Base-by-base conservation (phyloP, 35 echinoderm and acorn worm species). In the Apostichopus parvimensis region DNA sequence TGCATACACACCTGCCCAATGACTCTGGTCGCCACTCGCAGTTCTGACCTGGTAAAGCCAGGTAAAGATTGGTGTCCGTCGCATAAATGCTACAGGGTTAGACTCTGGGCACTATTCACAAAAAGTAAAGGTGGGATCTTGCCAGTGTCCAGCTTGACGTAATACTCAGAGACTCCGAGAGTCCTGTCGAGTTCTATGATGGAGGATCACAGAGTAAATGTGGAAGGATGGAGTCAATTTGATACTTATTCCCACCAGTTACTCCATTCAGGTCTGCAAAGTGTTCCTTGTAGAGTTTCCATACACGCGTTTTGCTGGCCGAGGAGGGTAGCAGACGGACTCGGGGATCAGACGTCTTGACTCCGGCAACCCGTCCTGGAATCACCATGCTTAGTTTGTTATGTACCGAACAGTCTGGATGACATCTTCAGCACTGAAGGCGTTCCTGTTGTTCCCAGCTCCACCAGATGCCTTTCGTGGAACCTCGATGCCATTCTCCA, bases 321-420 rank as follows among this genome's bases (percentile, higher is more conserved):
- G 24, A 79, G 28, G 79, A 94, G 15, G 93, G 93, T 24, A 91
- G 57, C 12, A 94, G 93, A 25, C 93, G 78, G 8, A 91, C 89
- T 56, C 93, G 62, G 8, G 88, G 88, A 52, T 94, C 93, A 0
- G 93, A 54, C 64, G 76, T 92, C 56, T 94, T 94, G 2, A 92
- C 80, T 17, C 88, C 57, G 15, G 73, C 53, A 9, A 94, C 56
- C 9, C 93, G 88, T 14, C 88, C 93, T 60, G 93, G 89, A 13
- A 94, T 91, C 8, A 94, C 93, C 28, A 94, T 79, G 8, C 79
- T 60, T 94, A 91, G 26, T 86, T 91, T 5, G 58, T 61, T n/a
- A 92, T 94, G 56, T 82, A 94, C 1, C 56, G 80, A 5, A 94
- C 93, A 18, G 83, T 28, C 18, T 65, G 79, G 57, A 62, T 58